Conservation (phyloP, 2,113 vertebrate species). For the Albula glossodonta region DNA sequence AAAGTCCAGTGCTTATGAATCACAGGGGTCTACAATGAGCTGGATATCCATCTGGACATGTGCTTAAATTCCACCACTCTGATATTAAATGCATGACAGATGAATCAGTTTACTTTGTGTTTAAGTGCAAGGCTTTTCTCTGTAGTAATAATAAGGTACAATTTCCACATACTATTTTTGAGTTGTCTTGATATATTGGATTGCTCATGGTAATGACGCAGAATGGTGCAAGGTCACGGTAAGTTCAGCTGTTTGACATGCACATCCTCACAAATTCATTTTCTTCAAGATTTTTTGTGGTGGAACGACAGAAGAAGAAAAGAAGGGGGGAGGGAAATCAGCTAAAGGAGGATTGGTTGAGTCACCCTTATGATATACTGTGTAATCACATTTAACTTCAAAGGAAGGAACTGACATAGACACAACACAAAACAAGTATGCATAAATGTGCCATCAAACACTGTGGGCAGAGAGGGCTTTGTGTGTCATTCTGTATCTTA, state of each 20-base stretch:
- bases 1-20: not conserved
- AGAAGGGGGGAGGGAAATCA: not conserved
- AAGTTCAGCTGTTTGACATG: not conserved
- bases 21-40: not conserved
- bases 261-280: not conserved
- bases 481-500: not conserved
- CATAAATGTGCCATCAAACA: not conserved
- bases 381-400: conserved; percentile 34
- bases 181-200: not conserved
- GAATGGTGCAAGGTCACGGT: not conserved
- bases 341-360: not conserved
- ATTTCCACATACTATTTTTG: not conserved
- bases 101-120: not conserved
- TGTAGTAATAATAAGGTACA: not conserved
- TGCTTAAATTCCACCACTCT: not conserved
- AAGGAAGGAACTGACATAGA: conserved; percentile 19
- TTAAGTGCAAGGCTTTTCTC: not conserved
- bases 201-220: not conserved
- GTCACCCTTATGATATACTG: conserved; percentile 18
- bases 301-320: not conserved
- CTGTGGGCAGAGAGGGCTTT: not conserved
- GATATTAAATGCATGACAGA: not conserved
- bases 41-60: not conserved
- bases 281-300: not conserved
- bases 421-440: conserved; percentile 14